These are phyloP conservation scores for Marronus borbonicus DNA, from an alignment of 2,888 invertebrate species.

Conservation along the genomic window DNA sequence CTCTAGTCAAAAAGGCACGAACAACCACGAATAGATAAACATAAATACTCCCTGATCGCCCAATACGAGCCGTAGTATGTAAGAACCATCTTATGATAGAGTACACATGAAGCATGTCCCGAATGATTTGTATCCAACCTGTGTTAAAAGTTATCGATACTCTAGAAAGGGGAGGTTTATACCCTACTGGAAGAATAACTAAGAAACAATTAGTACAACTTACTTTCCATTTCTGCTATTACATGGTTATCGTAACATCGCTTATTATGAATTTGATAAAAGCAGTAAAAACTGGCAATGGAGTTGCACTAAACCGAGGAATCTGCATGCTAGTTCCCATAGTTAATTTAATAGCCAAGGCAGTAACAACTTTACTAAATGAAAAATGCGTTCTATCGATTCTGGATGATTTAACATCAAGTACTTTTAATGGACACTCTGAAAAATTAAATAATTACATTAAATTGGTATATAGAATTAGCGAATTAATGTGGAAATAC, in stretches of 20 bases:
- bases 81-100: neutral
- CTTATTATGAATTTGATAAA: neutral
- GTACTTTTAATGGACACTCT: neutral
- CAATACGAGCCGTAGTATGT: too few relatives aligned
- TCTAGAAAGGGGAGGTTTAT: neutral
- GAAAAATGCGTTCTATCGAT: neutral
- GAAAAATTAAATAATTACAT: neutral
- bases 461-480: neutral
- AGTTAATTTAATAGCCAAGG: neutral
- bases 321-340: neutral
- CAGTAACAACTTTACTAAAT: neutral
- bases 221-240: conserved; percentile 24
- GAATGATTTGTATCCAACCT: neutral
- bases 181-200: neutral
- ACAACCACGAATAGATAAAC: too few relatives aligned
- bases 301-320: neutral
- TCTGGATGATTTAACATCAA: neutral
- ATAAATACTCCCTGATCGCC: too few relatives aligned
- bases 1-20: too few relatives aligned
- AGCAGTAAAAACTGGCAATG: neutral
- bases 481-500: neutral
- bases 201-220: conserved; percentile 1
- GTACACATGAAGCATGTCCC: neutral
- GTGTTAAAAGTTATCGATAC: conserved; percentile 19
- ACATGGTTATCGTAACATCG: too few relatives aligned